These are phyloP conservation scores for Camponotus floridanus DNA, from an alignment of 1,140 invertebrate genomes.

Conservation along the genomic window DNA sequence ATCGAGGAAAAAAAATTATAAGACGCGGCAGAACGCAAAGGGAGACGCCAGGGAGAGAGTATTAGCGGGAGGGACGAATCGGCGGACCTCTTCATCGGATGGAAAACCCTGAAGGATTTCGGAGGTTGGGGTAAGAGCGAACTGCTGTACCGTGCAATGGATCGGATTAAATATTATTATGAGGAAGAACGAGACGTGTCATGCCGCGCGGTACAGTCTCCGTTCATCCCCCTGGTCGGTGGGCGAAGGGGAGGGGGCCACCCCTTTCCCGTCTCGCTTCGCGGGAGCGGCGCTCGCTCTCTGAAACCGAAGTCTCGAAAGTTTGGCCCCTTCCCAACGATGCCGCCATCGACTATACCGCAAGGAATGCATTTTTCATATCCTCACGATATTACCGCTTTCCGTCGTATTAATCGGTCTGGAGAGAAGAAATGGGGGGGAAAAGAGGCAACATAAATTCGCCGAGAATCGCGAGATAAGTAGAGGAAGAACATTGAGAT, in stretches of 20 bases:
- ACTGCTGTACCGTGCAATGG: constrained; percentile 83
- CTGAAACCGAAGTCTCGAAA: constrained; percentile 77
- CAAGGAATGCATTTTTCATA: constrained; percentile 80
- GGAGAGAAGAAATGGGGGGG: constrained; percentile 36
- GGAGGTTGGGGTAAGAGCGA: constrained; percentile 81
- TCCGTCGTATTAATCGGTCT: constrained; percentile 75
- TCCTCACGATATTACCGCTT: constrained; percentile 75
- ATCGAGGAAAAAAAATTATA: background rate
- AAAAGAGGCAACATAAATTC: constrained; percentile 38
- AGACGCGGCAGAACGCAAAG: constrained; percentile 1
- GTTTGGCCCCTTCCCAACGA: constrained; percentile 74
- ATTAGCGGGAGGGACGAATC: constrained; percentile 65
- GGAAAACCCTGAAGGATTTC: constrained; percentile 79
- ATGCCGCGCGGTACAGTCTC: constrained; percentile 66
- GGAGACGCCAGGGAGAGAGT: background rate
- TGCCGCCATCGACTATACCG: constrained; percentile 67
- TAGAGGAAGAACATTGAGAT: background rate
- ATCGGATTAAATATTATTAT: constrained; percentile 85
- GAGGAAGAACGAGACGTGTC: constrained; percentile 81
- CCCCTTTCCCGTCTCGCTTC: constrained; percentile 1
- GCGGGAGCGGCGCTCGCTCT: constrained; percentile 37
- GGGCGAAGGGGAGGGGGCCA: no score
- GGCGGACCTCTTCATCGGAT: constrained; percentile 51
- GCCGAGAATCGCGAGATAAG: constrained; percentile 47
- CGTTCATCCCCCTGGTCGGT: constrained; percentile 53